Conservation (phyloP, 2,888 invertebrate genomes). For the Vesta saturnalis region DNA sequence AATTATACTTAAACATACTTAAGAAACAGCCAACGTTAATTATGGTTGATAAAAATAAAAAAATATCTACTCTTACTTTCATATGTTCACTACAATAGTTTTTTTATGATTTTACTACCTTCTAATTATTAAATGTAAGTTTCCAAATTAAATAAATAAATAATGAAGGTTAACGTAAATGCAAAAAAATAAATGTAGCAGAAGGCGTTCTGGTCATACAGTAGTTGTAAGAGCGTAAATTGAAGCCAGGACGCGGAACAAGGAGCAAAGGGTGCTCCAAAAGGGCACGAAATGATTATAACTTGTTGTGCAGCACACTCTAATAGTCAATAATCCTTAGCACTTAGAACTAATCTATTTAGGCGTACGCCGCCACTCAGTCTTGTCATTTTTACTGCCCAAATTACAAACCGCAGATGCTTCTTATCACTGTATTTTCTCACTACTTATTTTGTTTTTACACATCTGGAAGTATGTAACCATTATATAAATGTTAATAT, state of each 20-base stretch:
- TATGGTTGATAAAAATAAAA: too few relatives aligned
- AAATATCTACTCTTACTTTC: too few relatives aligned
- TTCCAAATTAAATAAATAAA: too few relatives aligned
- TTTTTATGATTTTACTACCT: too few relatives aligned
- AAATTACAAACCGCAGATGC: conserved; percentile 44
- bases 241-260: conserved; percentile 35
- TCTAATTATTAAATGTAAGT: too few relatives aligned
- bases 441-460: conserved; percentile 1
- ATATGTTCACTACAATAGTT: too few relatives aligned
- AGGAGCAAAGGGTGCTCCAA: conserved; percentile 37
- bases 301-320: conserved; percentile 39
- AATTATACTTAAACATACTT: too few relatives aligned
- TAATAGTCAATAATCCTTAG: conserved; percentile 43
- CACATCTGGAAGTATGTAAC: background rate
- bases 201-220: too few relatives aligned
- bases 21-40: too few relatives aligned
- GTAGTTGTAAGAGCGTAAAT: conserved; percentile 25
- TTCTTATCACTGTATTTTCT: conserved; percentile 6
- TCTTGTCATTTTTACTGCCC: conserved; percentile 45
- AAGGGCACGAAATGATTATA: conserved; percentile 40
- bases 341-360: conserved; percentile 45
- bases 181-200: too few relatives aligned
- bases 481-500: too few relatives aligned
- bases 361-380: conserved; percentile 44
- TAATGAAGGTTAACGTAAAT: too few relatives aligned